Evolutionary conservation across 2,797 vertebrate species (phyloP).

Genomic region (Furcifer pardalis): DNA sequence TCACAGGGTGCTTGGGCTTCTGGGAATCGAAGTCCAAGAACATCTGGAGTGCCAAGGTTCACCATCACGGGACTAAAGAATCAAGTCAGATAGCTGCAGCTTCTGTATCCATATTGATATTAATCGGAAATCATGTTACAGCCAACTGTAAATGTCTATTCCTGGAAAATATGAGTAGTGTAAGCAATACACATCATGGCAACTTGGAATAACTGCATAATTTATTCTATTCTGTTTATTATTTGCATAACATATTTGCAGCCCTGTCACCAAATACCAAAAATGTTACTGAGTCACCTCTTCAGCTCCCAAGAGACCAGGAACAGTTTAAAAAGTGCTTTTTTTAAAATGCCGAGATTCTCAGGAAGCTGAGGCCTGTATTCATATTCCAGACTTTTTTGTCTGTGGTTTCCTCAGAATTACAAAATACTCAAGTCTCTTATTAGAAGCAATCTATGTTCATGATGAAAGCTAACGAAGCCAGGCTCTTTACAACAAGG

Average conservation of each 20-base stretch:
- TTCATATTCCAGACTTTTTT: background rate
- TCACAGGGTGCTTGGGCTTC: no score
- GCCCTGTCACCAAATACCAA: background rate
- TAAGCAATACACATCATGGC: background rate
- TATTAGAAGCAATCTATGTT: background rate
- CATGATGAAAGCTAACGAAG: background rate
- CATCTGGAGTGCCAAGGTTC: no score
- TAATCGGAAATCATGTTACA: background rate
- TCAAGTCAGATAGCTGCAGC: background rate
- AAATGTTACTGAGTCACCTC: background rate
- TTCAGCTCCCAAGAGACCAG: background rate
- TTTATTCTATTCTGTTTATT: background rate
- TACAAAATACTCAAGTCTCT: background rate
- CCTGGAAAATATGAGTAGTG: background rate
- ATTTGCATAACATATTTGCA: background rate
- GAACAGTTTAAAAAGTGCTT: background rate
- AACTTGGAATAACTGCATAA: background rate
- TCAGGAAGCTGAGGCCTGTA: background rate
- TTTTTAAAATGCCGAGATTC: background rate
- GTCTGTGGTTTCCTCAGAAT: background rate
- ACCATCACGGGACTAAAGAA: background rate
- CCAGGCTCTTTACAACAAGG: background rate
- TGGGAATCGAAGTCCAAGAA: no score
- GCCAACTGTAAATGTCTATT: background rate
- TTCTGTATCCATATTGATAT: background rate